A percentile compares a stretch with the other conserved stretches of the same genome.
phyloP scores from a whole-genome alignment of 2,797 vertebrate genomes.

The Eidolon dupreanum region DNA sequence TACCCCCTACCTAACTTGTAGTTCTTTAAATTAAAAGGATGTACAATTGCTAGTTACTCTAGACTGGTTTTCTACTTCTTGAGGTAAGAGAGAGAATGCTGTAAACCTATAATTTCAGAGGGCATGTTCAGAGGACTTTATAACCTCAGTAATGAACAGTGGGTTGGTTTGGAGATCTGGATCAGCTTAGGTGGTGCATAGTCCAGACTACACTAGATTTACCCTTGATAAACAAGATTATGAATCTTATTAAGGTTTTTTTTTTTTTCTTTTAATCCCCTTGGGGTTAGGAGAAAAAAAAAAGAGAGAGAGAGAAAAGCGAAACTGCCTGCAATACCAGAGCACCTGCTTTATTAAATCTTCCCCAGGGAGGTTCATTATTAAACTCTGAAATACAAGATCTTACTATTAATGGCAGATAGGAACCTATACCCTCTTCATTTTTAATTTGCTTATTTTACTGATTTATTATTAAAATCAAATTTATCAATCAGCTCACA shows the following conservation, averaged over 20 bases:
- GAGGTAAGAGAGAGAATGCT: not conserved
- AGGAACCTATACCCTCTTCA: conserved; percentile 47
- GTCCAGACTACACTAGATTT: not conserved
- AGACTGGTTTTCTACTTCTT: conserved; percentile 64
- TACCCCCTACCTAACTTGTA: conserved; percentile 18
- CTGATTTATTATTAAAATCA: conserved; percentile 64
- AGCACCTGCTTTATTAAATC: conserved; percentile 68
- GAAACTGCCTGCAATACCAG: conserved; percentile 31
- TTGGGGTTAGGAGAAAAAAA: not conserved
- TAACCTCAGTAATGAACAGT: not conserved
- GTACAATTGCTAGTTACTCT: conserved; percentile 46
- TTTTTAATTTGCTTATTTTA: conserved; percentile 58
- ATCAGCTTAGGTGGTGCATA: not conserved
- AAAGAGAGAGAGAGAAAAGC: not conserved
- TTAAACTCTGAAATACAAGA: conserved; percentile 64
- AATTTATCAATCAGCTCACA: conserved; percentile 35
- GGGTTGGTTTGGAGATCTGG: conserved; percentile 7
- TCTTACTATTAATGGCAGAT: conserved; percentile 59
- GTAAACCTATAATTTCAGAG: conserved; percentile 58
- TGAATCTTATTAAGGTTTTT: conserved; percentile 14
- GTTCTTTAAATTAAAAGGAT: conserved; percentile 68
- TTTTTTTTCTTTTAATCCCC: too few relatives aligned
- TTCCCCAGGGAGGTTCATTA: conserved; percentile 67
- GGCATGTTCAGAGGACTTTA: conserved; percentile 19
- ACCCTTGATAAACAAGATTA: not conserved